Conservation (phyloP, 2,113 vertebrate species). For the Lepisosteus oculatus region DNA sequence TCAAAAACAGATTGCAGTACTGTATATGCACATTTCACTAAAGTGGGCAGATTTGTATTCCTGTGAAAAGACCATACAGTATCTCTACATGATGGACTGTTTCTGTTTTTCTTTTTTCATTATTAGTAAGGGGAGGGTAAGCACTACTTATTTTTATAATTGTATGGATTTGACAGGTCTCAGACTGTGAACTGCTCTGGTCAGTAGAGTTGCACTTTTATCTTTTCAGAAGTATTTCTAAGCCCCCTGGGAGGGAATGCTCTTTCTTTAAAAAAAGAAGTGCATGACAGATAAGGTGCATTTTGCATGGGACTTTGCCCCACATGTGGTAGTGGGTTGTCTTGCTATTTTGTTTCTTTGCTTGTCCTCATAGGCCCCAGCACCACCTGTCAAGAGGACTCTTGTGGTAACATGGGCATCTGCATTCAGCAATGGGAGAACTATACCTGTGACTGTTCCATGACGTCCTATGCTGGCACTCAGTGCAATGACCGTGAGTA, state of each 20-base stretch:
- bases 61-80: slow-evolving; percentile 41
- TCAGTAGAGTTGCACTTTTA: slow-evolving; percentile 26
- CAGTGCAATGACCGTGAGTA: slow-evolving; percentile 98
- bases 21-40: slow-evolving; percentile 33
- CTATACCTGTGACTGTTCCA: slow-evolving; percentile 94
- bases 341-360: slow-evolving; percentile 31
- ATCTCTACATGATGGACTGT: neutral
- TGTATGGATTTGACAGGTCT: neutral
- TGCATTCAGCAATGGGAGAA: slow-evolving; percentile 98
- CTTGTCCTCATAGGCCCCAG: slow-evolving; percentile 76
- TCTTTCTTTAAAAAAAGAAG: slow-evolving; percentile 26
- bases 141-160: neutral
- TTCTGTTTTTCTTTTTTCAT: slow-evolving; percentile 1
- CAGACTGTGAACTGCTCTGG: slow-evolving; percentile 20
- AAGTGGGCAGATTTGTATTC: slow-evolving; percentile 35
- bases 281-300: slow-evolving; percentile 30
- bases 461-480: slow-evolving; percentile 92
- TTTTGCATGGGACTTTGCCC: slow-evolving; percentile 37
- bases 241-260: slow-evolving; percentile 37
- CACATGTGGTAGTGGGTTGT: neutral
- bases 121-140: neutral
- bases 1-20: slow-evolving; percentile 38
- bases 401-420: slow-evolving; percentile 91
- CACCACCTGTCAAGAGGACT: slow-evolving; percentile 96
- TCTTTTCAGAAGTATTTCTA: slow-evolving; percentile 29